Evolutionary conservation across 2,113 vertebrate species (phyloP).

Genomic region (Morone saxatilis): DNA sequence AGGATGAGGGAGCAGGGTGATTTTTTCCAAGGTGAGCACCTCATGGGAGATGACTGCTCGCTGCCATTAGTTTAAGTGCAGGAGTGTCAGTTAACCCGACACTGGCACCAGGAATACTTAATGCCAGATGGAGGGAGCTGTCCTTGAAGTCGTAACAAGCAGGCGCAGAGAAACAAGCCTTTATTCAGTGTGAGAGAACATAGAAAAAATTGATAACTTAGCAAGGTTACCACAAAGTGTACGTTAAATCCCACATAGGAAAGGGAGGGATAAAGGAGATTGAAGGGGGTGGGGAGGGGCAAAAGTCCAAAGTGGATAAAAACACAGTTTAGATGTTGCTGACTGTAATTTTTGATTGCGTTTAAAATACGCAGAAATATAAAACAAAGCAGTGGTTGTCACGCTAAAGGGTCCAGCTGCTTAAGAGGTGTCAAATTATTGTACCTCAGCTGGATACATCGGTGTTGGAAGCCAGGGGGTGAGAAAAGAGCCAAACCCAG

Average conservation of each 20-base stretch:
- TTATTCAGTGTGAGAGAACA: conserved; percentile 85
- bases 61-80: conserved; percentile 84
- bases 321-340: conserved; percentile 87
- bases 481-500: conserved; percentile 80
- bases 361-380: conserved; percentile 82
- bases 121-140: conserved; percentile 86
- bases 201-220: conserved; percentile 88
- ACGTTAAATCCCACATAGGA: conserved; percentile 87
- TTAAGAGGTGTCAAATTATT: conserved; percentile 91
- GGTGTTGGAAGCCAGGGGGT: conserved; percentile 78
- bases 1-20: conserved; percentile 80
- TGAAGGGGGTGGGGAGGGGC: conserved; percentile 78
- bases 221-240: conserved; percentile 87
- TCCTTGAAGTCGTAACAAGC: conserved; percentile 88
- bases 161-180: conserved; percentile 84
- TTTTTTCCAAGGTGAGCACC: conserved; percentile 83
- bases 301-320: conserved; percentile 84
- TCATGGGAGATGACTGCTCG: conserved; percentile 82
- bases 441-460: conserved; percentile 89
- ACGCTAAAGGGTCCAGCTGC: conserved; percentile 83
- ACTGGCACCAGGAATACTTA: conserved; percentile 86
- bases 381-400: conserved; percentile 89
- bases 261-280: conserved; percentile 80
- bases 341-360: conserved; percentile 88
- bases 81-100: conserved; percentile 87